Evolutionary conservation across 2,797 vertebrate genomes (phyloP).

Genomic region (Sitta carolinensis): DNA sequence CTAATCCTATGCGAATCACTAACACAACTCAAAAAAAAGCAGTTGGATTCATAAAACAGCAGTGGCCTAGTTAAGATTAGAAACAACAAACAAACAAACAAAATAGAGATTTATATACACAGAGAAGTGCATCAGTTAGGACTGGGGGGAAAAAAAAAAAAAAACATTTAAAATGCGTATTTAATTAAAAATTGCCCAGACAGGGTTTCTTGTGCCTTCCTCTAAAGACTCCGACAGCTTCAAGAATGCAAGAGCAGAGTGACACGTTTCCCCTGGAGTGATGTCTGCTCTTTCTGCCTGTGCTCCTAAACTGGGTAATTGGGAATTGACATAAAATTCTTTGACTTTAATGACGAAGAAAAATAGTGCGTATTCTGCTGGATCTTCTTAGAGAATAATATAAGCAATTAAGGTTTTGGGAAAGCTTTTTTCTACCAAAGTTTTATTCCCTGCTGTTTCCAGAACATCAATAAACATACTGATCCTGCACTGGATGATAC

Average conservation of each 20-base stretch:
- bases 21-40: neutral
- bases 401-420: neutral
- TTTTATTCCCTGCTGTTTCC: neutral
- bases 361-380: neutral
- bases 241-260: neutral
- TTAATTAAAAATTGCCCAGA: constrained; percentile 26
- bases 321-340: constrained; percentile 5
- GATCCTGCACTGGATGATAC: neutral
- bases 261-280: constrained; percentile 39
- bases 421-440: neutral
- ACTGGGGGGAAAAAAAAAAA: neutral
- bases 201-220: neutral
- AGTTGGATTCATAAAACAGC: neutral
- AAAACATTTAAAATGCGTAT: neutral
- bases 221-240: neutral
- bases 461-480: neutral
- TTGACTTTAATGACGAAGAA: neutral
- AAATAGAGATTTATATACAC: neutral
- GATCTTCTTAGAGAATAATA: neutral
- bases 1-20: neutral
- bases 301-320: neutral
- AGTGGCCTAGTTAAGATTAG: neutral
- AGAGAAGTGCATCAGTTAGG: neutral
- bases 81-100: neutral
- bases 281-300: constrained; percentile 41